phyloP scores from a whole-genome alignment of 1,140 invertebrate genomes.

The Theocolax elegans region DNA sequence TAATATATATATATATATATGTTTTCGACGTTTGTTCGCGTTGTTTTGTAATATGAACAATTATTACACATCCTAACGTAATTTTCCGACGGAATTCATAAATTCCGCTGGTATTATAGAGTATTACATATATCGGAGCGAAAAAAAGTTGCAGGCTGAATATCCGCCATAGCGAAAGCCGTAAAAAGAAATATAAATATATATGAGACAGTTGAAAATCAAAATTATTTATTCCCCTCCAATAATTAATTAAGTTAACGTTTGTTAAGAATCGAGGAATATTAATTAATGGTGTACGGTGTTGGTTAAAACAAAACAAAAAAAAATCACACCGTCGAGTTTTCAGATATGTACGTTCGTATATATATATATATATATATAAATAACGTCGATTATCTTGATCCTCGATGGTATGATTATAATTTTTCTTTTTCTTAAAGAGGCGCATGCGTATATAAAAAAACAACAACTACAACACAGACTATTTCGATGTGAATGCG shows the following conservation, averaged over 20 bases:
- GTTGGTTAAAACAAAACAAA: constrained; percentile 29
- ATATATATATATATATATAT: background rate
- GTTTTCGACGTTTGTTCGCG: no score
- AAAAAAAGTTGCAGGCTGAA: constrained; percentile 23
- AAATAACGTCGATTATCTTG: background rate
- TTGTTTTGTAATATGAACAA: no score
- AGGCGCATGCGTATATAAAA: constrained; percentile 1
- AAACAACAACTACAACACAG: no score
- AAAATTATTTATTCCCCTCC: constrained; percentile 38
- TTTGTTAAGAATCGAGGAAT: constrained; percentile 17
- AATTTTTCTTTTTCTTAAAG: constrained; percentile 7
- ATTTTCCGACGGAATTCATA: no score
- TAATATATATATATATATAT: no score
- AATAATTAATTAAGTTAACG: constrained; percentile 30
- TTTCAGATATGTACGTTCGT: background rate
- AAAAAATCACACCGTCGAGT: constrained; percentile 3
- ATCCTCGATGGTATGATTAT: no score
- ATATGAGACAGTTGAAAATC: constrained; percentile 38
- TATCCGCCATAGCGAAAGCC: constrained; percentile 27
- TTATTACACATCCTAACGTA: no score
- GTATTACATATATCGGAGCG: background rate
- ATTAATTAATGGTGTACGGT: constrained; percentile 33
- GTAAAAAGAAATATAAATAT: no score
- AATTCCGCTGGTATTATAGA: constrained; percentile 18
- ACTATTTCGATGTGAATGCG: constrained; percentile 31